Conservation (phyloP, 2,113 vertebrate genomes). For the Bettongia penicillata region DNA sequence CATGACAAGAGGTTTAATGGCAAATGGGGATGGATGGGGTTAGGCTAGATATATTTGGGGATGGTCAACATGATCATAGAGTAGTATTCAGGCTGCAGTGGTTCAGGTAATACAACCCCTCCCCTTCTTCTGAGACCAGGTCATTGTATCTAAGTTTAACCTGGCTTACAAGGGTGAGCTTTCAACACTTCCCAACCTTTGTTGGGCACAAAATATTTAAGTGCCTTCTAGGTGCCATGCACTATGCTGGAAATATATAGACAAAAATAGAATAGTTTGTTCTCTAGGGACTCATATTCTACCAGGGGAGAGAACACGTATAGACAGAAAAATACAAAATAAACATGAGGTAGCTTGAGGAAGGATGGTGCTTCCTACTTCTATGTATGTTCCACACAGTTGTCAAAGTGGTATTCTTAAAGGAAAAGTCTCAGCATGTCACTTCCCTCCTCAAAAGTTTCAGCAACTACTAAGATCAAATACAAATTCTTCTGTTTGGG, state of each 20-base stretch:
- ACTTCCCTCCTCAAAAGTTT: constrained; percentile 4
- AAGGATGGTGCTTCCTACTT: neutral
- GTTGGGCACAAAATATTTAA: neutral
- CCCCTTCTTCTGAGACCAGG: neutral
- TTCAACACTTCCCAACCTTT: neutral
- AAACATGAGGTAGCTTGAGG: neutral
- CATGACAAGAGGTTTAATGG: neutral
- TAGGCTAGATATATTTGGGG: neutral
- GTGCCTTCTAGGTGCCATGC: too few relatives aligned
- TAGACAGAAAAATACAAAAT: neutral
- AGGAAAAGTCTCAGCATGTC: neutral
- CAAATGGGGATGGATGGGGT: neutral
- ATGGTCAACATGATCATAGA: neutral
- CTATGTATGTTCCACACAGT: neutral
- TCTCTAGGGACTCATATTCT: neutral
- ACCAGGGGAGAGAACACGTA: neutral
- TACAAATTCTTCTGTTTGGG: neutral
- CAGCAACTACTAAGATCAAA: neutral
- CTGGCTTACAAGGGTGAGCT: neutral
- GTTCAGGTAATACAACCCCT: neutral
- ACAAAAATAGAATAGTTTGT: neutral
- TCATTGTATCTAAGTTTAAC: neutral
- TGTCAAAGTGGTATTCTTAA: neutral
- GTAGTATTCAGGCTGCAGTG: neutral
- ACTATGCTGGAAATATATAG: neutral